Evolutionary conservation across 35 echinoderm and acorn worm genomes (phyloP).

Genomic region (Holothuria glaberrima): DNA sequence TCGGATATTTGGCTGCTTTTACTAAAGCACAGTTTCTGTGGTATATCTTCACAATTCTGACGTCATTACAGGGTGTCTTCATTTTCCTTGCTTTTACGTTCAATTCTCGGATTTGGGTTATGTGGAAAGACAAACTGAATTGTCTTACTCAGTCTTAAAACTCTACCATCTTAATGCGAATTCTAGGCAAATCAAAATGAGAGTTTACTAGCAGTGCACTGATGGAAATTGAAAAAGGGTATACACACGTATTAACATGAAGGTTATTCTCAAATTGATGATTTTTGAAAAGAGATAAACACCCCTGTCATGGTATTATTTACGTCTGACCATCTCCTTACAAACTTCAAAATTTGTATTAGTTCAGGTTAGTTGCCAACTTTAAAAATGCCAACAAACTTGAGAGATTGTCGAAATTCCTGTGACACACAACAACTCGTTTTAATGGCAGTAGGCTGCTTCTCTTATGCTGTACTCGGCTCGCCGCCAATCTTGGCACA

Average conservation of each 20-base stretch:
- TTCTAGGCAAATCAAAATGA: no score
- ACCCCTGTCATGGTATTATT: neutral
- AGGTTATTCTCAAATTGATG: neutral
- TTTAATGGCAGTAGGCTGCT: no score
- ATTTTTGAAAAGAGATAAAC: neutral
- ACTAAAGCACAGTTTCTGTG: neutral
- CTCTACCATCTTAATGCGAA: neutral
- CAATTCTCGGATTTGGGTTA: neutral
- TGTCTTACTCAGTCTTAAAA: neutral
- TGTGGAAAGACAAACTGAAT: neutral
- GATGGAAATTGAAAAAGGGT: neutral
- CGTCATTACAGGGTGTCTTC: constrained; percentile 39
- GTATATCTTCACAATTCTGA: constrained; percentile 44
- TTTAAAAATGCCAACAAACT: no score
- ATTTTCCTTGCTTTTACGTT: constrained; percentile 52
- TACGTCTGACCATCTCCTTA: no score
- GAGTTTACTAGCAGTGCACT: neutral
- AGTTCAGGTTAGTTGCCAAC: no score
- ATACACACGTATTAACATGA: neutral
- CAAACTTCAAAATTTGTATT: no score
- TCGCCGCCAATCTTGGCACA: no score
- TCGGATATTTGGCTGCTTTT: constrained; percentile 32
- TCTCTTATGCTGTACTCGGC: no score
- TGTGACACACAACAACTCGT: no score
- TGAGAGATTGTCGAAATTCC: no score